Base-by-base conservation (phyloP, 2,888 invertebrate genomes). In the Schizaphis graminum region DNA sequence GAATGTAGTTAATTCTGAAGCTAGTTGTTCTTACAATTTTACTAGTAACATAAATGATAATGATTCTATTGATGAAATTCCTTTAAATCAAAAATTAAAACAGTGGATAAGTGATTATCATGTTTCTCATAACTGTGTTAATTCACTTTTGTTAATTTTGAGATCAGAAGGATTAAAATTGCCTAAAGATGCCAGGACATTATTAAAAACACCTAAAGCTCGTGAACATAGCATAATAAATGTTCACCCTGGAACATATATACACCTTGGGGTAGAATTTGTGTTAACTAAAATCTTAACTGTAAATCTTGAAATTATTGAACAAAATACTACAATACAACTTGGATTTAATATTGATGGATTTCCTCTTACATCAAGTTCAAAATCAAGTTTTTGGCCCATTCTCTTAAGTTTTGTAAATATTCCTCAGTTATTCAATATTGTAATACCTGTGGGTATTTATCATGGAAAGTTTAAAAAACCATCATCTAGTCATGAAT, bases 81-180 rank as follows among this genome's bases (percentile, higher is more conserved):
- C 85, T 0, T 85, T 85, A 24, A 28, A 44, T 5, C 41, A 21
- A 85, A 85, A 85, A 85, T 24, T 85, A 44, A 26, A 85, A 85
- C 7, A 85, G 26, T 47, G 85, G 85, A 26, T 85, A 44, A 24
- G 16, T 85, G 84, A 84, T 84, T 84, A 21, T 84, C 84, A 84
- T 84, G 84, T 84, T 84, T 13, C 84, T 41, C 84, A 47, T 85
- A 85, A 85, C 44, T 85, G 85, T 85, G 85, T 47, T 44, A 85
- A 85, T 85, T 21, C 47, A 44, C 26, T 85, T 21, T 85, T 85
- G 44, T 4, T 1, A 85, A 85, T 85, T 47, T 85, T 85, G 8
- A 85, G 85, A 85, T 85, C 47, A 47, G 85, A 85, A 47, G 44
- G 44, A 24, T 47, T 85, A 26, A 21, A 85, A 47, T 24, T 85